Conservation (phyloP, 2,888 invertebrate species). For the Chydorus sphaericus region DNA sequence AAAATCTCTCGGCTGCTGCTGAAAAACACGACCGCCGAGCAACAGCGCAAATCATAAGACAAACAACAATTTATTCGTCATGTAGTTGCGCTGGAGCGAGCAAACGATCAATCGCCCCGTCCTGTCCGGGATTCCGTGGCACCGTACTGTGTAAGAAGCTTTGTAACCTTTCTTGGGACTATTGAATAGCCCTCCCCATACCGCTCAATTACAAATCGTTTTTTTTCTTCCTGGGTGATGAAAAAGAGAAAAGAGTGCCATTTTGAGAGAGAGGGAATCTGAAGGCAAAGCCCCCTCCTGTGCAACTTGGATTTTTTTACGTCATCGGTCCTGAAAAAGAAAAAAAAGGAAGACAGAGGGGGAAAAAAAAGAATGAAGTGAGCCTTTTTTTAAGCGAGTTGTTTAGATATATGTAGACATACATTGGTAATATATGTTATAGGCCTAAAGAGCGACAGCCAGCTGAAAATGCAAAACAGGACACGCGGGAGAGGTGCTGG, state of each 20-base stretch:
- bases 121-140: too few species aligned
- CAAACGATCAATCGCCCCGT: too few species aligned
- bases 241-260: too few species aligned
- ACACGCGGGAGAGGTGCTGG: not conserved
- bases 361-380: not conserved
- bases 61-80: too few species aligned
- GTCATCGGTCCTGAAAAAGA: not conserved
- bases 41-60: conserved; percentile 6
- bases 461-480: not conserved
- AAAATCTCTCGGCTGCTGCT: not conserved
- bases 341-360: not conserved
- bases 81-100: too few species aligned
- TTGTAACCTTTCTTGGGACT: too few species aligned
- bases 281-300: too few species aligned
- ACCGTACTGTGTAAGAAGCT: too few species aligned
- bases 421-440: not conserved
- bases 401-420: not conserved
- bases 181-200: not conserved
- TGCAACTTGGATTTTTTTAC: too few species aligned
- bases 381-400: not conserved
- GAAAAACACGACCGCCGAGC: not conserved
- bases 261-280: too few species aligned
- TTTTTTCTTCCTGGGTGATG: not conserved
- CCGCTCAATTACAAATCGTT: not conserved
- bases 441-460: not conserved